Conservation (phyloP, 2,113 vertebrate genomes). For the Alaudala cheleensis region DNA sequence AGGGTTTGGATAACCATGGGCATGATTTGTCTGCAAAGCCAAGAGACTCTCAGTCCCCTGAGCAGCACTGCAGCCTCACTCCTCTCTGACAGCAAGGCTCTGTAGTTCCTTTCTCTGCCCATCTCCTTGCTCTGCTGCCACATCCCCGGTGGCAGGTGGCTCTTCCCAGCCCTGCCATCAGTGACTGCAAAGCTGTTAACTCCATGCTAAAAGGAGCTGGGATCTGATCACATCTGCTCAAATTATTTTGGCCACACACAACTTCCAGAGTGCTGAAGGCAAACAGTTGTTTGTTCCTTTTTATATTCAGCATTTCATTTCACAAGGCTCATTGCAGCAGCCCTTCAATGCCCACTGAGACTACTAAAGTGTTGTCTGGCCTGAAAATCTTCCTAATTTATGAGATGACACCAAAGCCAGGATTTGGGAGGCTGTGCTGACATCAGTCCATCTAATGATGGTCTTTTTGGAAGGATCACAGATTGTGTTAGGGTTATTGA, state of each 20-base stretch:
- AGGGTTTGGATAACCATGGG: background rate
- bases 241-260: background rate
- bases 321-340: background rate
- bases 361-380: background rate
- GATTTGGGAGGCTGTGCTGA: background rate
- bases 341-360: background rate
- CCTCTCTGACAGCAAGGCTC: background rate
- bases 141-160: accelerated
- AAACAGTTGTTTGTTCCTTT: background rate
- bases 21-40: background rate
- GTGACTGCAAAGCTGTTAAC: background rate
- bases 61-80: background rate
- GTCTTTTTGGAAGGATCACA: background rate
- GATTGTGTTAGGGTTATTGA: background rate
- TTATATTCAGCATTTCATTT: slow-evolving; percentile 13
- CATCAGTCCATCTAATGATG: slow-evolving; percentile 1
- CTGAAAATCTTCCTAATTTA: slow-evolving; percentile 3
- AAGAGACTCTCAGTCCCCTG: background rate
- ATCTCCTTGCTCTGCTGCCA: background rate
- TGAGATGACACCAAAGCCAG: background rate
- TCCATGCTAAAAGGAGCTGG: background rate
- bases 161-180: background rate
- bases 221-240: background rate
- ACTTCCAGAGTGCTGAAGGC: background rate
- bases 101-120: background rate